Evolutionary conservation across 2,888 invertebrate genomes (phyloP).

Genomic region (Metallyticus violacea): DNA sequence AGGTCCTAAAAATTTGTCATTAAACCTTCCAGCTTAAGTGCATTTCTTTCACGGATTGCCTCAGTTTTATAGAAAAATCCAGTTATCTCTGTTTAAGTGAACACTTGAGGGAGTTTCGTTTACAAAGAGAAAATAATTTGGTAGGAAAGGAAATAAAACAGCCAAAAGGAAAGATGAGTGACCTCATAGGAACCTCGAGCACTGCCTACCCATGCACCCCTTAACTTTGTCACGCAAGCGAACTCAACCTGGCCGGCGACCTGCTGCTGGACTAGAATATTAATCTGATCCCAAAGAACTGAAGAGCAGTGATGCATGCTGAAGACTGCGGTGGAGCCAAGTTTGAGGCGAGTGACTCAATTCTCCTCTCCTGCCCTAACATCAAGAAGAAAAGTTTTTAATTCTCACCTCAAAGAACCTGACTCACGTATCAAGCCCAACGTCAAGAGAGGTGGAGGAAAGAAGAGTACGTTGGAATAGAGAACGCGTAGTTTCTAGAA

Average conservation of each 20-base stretch:
- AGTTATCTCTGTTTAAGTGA: not conserved
- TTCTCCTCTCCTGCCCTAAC: not conserved
- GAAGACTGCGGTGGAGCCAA: not conserved
- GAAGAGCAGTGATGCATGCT: not conserved
- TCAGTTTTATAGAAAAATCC: not conserved
- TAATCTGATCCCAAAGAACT: not conserved
- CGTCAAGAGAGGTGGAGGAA: not conserved
- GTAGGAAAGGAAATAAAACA: not conserved
- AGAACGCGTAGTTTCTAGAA: not conserved
- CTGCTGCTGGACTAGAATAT: not conserved
- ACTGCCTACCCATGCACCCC: not conserved
- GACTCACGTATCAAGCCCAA: not conserved
- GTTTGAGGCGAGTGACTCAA: not conserved
- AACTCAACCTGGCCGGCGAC: not conserved
- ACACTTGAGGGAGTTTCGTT: not conserved
- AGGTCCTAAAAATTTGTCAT: too few species aligned
- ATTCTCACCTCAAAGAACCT: not conserved
- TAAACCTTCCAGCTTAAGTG: too few species aligned
- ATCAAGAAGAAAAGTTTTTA: not conserved
- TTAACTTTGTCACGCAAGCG: not conserved
- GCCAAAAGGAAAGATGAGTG: not conserved
- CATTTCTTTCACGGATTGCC: not conserved
- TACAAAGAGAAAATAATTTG: not conserved
- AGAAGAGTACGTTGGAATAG: not conserved
- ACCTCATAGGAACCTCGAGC: not conserved